These are phyloP conservation scores for Onthophagus sagittarius DNA, from an alignment of 2,888 invertebrate genomes.

Conservation along the genomic window DNA sequence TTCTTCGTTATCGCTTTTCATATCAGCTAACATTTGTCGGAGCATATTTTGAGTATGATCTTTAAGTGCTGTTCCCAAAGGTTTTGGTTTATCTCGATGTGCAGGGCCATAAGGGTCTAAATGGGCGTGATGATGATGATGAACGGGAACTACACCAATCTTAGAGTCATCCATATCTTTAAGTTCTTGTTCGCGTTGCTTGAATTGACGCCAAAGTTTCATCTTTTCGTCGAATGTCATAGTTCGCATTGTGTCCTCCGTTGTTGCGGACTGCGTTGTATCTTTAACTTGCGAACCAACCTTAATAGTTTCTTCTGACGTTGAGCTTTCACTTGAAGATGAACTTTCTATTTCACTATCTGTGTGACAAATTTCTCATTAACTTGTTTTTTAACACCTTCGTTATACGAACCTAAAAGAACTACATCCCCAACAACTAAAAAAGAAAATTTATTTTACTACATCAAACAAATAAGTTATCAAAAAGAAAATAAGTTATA, in stretches of 20 bases:
- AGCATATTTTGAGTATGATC: neutral
- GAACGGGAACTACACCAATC: constrained; percentile 36
- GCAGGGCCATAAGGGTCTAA: neutral
- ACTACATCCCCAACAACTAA: neutral
- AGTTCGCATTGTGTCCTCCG: neutral
- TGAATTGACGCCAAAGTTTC: constrained; percentile 33
- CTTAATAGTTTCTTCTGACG: neutral
- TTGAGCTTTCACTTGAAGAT: neutral
- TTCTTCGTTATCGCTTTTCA: constrained; percentile 7
- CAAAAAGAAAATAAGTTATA: neutral
- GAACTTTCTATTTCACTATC: neutral
- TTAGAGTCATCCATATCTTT: constrained; percentile 37
- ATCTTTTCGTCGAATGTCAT: constrained; percentile 3
- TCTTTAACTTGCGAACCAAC: neutral
- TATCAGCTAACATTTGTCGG: neutral
- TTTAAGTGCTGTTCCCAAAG: neutral
- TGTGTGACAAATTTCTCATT: neutral
- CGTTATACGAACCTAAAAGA: neutral
- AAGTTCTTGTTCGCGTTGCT: constrained; percentile 39
- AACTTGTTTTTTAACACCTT: neutral
- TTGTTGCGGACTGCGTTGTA: no score
- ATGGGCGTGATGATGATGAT: neutral
- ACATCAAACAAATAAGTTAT: neutral
- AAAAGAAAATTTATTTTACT: neutral
- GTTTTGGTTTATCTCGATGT: neutral